These are phyloP conservation scores for Oenanthe melanoleuca DNA, from an alignment of 2,113 vertebrate genomes.

Conservation along the genomic window DNA sequence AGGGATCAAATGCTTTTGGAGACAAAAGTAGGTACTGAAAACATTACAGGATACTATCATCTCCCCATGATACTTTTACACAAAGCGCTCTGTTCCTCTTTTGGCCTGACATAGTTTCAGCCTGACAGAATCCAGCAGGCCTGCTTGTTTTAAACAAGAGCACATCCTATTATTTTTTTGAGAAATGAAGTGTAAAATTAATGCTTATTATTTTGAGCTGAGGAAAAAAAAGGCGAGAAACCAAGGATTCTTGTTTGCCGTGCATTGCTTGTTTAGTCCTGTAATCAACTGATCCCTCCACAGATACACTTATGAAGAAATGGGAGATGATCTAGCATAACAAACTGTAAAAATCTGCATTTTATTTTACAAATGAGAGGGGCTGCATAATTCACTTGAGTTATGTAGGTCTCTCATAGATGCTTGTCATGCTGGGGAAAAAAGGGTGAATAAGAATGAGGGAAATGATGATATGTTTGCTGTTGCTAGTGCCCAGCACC, in stretches of 20 bases:
- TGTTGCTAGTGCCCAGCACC: neutral
- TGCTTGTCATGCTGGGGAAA: constrained; percentile 32
- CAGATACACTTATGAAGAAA: constrained; percentile 5
- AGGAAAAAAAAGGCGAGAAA: neutral
- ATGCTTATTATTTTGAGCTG: constrained; percentile 79
- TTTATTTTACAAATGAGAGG: constrained; percentile 69
- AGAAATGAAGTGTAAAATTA: constrained; percentile 93
- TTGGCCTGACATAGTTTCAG: constrained; percentile 86
- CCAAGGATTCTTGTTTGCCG: constrained; percentile 37
- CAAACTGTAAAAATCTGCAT: constrained; percentile 60
- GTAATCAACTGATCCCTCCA: constrained; percentile 5
- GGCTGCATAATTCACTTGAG: constrained; percentile 58
- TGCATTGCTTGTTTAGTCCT: constrained; percentile 27
- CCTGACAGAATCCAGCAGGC: constrained; percentile 81
- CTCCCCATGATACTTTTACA: constrained; percentile 80
- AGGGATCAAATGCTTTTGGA: constrained; percentile 86
- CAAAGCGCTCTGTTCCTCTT: constrained; percentile 82
- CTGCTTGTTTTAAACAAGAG: constrained; percentile 85
- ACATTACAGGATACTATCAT: constrained; percentile 81
- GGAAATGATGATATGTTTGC: neutral
- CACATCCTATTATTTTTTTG: constrained; percentile 86
- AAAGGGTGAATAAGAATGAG: neutral
- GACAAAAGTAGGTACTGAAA: constrained; percentile 84
- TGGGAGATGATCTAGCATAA: constrained; percentile 14
- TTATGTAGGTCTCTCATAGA: constrained; percentile 54